Evolutionary conservation across 2,888 invertebrate genomes (phyloP).

Genomic region (Crepidodera aurea): DNA sequence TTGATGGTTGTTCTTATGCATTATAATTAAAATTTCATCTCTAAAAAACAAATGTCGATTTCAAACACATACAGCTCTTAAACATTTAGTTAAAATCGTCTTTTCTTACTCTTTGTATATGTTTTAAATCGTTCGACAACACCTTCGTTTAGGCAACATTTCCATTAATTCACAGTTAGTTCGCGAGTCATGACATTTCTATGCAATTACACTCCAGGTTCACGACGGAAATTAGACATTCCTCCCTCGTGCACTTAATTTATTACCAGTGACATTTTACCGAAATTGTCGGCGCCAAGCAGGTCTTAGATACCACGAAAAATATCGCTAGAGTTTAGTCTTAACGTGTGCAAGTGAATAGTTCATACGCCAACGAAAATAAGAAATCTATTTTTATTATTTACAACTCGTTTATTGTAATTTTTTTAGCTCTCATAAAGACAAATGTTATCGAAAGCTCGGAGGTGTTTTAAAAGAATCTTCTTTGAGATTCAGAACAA

Average conservation of each 20-base stretch:
- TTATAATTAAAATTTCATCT: too few relatives aligned
- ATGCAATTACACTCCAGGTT: conserved; percentile 7
- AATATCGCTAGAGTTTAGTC: not conserved
- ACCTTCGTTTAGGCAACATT: not conserved
- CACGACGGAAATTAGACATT: conserved; percentile 25
- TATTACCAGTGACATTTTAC: conserved; percentile 22
- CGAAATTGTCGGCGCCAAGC: not conserved
- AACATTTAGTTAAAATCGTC: too few relatives aligned
- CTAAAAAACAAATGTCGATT: too few relatives aligned
- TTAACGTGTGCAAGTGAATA: not conserved
- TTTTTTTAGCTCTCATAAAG: too few relatives aligned
- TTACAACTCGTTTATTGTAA: too few relatives aligned
- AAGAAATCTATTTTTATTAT: too few relatives aligned
- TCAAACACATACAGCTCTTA: too few relatives aligned
- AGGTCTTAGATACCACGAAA: not conserved
- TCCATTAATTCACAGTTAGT: not conserved
- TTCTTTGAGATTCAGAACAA: too few relatives aligned
- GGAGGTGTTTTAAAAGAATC: too few relatives aligned
- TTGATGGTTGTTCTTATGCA: too few relatives aligned
- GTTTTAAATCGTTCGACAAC: not conserved
- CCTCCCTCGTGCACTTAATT: conserved; percentile 9
- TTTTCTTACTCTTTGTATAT: too few relatives aligned
- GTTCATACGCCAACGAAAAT: not conserved
- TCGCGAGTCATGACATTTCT: not conserved
- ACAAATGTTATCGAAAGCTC: too few relatives aligned